Evolutionary conservation across 2,888 invertebrate genomes (phyloP), one percentile per base, ranked within the genome.

Genomic region (Leptinotarsa peninsularis): DNA sequence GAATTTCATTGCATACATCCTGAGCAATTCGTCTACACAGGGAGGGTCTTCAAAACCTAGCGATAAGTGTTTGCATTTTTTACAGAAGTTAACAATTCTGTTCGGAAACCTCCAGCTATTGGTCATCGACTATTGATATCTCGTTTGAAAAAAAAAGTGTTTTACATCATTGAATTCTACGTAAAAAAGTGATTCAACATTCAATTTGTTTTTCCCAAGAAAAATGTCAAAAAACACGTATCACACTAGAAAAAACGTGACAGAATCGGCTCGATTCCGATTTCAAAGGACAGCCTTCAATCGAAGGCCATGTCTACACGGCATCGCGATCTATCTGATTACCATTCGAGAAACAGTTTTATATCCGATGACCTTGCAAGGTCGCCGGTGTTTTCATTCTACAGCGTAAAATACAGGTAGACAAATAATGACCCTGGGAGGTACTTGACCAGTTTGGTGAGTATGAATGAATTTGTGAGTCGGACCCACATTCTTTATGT

Each of bases 1-100:
- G 87, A 94, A 96, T 82, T 95, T 91, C 95, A 96, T 96, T 5
- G 94, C 94, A 85, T 94, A 96, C 2, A 96, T 85, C 4, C 95
- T 92, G 63, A 94, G 86, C 83, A 93, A 91, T 0, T 93, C 94
- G 63, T 88, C 87, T 79, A 89, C 89, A 77, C 92, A 88, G 15
- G 91, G 89, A 1, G 95, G 95, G 67, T 91, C 89, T 13, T 86
- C 85, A 75, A 94, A 94, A 80, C 94, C 95, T 95, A 43, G 43
- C 5, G 43, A 43, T 43, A 43, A 10, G 43, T 43, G 43, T 43
- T 43, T 43, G 2, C 13, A 43, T 43, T 13, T 43, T 10, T 43
- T 43, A 43, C 13, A 43, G 10, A 43, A 43, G 43, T 43, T 43
- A 13, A 43, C 3, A 10, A 43, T 43, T 43, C 43, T 43, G 43